A percentile compares a stretch with the other conserved stretches of the same genome.
These are phyloP conservation scores for Lycorma delicatula DNA, from an alignment of 1,140 invertebrate genomes.

Conservation along the genomic window DNA sequence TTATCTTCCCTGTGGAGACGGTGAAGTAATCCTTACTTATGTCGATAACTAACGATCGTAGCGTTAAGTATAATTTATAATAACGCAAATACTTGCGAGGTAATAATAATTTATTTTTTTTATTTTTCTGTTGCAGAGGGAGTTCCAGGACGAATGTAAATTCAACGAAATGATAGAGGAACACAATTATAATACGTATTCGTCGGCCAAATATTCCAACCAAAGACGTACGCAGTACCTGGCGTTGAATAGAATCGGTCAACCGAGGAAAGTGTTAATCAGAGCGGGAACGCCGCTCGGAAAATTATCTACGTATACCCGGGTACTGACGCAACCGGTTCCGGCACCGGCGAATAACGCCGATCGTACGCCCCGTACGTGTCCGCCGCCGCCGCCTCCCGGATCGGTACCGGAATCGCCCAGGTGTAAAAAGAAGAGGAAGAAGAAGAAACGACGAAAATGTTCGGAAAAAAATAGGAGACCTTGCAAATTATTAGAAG, in stretches of 20 bases:
- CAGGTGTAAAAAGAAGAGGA: background rate
- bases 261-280: constrained; percentile 57
- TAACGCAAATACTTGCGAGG: too few relatives aligned
- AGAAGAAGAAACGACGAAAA: constrained; percentile 9
- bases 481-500: too few relatives aligned
- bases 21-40: too few relatives aligned
- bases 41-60: too few relatives aligned
- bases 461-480: background rate
- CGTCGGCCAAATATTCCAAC: constrained; percentile 63
- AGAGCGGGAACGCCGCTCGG: constrained; percentile 55
- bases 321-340: constrained; percentile 54
- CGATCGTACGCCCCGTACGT: constrained; percentile 21
- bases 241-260: constrained; percentile 60
- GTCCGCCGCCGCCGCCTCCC: constrained; percentile 13
- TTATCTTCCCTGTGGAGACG: too few relatives aligned
- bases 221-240: constrained; percentile 60
- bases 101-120: constrained; percentile 27
- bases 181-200: constrained; percentile 79
- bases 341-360: constrained; percentile 18
- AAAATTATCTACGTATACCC: constrained; percentile 58
- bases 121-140: constrained; percentile 60
- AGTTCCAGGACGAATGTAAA: constrained; percentile 71
- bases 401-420: background rate
- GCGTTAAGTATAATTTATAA: too few relatives aligned
- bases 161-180: constrained; percentile 77